These are phyloP conservation scores for Muschampia plurimacula DNA, from an alignment of 2,888 invertebrate genomes.

Conservation along the genomic window DNA sequence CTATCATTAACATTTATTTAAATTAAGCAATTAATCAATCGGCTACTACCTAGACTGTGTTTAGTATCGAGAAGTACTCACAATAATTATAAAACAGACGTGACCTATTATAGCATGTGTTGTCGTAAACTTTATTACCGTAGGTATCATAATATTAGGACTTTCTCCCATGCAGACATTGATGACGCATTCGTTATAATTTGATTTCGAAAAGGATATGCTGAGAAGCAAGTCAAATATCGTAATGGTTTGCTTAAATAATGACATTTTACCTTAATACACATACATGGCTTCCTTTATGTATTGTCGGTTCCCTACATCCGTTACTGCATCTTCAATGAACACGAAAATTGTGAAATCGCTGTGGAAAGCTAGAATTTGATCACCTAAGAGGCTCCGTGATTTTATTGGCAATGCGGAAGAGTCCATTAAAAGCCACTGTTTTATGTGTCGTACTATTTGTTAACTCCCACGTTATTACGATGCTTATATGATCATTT, in stretches of 20 bases:
- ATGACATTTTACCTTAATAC: slow-evolving; percentile 18
- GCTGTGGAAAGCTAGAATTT: neutral
- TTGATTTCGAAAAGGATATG: slow-evolving; percentile 52
- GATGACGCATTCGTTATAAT: slow-evolving; percentile 57
- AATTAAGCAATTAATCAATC: no score
- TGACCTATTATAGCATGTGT: slow-evolving; percentile 26
- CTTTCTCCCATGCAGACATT: slow-evolving; percentile 56
- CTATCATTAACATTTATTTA: no score
- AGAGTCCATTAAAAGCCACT: slow-evolving; percentile 63
- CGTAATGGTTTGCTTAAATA: slow-evolving; percentile 9
- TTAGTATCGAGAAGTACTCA: neutral
- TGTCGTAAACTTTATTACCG: slow-evolving; percentile 50
- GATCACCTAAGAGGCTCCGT: slow-evolving; percentile 26
- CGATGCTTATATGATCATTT: slow-evolving; percentile 25
- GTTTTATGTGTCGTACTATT: slow-evolving; percentile 57
- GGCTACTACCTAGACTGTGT: neutral
- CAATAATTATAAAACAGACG: slow-evolving; percentile 13
- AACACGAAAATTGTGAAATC: slow-evolving; percentile 10
- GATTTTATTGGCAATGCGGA: slow-evolving; percentile 61
- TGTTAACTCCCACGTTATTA: slow-evolving; percentile 33
- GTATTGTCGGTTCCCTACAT: neutral
- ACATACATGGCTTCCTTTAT: slow-evolving; percentile 25
- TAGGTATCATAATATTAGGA: slow-evolving; percentile 44
- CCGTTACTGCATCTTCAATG: neutral
- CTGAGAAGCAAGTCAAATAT: slow-evolving; percentile 43